These are phyloP conservation scores for Formica exsecta DNA, from an alignment of 1,140 invertebrate species.

Conservation along the genomic window DNA sequence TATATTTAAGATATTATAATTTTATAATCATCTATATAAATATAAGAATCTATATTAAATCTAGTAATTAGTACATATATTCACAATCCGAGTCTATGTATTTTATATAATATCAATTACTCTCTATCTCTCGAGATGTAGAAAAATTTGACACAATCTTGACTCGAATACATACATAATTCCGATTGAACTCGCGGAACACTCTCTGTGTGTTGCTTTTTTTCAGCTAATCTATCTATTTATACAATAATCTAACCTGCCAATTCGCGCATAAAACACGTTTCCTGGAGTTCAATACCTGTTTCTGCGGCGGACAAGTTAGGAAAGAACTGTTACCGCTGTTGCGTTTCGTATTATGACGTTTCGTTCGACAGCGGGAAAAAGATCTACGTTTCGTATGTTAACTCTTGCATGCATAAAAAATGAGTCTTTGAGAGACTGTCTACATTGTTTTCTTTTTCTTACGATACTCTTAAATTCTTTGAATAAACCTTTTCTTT, in stretches of 20 bases:
- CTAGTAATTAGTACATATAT: background rate
- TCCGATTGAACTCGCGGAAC: conserved; percentile 25
- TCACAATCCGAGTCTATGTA: background rate
- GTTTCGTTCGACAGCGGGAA: background rate
- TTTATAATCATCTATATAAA: no score
- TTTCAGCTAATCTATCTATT: conserved; percentile 23
- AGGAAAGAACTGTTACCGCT: conserved; percentile 39
- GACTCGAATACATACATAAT: background rate
- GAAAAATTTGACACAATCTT: background rate
- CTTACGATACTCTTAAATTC: no score
- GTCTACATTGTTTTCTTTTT: no score
- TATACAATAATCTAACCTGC: conserved; percentile 50
- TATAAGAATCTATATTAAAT: background rate
- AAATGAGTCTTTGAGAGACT: no score
- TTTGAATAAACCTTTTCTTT: no score
- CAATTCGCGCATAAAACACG: conserved; percentile 34
- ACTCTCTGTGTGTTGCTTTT: background rate
- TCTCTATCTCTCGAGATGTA: background rate
- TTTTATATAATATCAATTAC: background rate
- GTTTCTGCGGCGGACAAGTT: conserved; percentile 22
- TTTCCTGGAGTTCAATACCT: conserved; percentile 17
- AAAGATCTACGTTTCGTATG: background rate
- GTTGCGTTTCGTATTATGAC: background rate
- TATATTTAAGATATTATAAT: background rate
- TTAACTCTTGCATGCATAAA: background rate